Conservation (phyloP, 2,797 vertebrate genomes). For the Smutsia temminckii region DNA sequence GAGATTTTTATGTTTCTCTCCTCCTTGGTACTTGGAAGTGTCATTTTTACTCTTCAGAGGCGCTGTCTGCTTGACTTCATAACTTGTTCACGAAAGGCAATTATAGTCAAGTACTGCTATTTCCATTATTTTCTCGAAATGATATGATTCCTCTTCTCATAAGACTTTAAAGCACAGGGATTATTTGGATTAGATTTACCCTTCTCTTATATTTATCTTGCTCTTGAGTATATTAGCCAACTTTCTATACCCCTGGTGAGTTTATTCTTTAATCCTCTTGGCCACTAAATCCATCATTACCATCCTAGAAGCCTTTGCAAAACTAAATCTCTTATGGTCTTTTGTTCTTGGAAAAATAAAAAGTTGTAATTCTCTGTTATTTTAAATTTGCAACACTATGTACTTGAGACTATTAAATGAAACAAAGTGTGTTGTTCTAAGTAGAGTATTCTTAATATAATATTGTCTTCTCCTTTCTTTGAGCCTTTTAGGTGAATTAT, state of each 20-base stretch:
- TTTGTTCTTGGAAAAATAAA: background rate
- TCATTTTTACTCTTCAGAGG: conserved; percentile 23
- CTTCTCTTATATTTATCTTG: conserved; percentile 55
- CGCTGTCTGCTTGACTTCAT: conserved; percentile 35
- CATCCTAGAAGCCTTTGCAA: conserved; percentile 33
- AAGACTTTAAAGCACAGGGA: conserved; percentile 54
- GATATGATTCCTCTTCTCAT: conserved; percentile 51
- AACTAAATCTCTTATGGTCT: background rate
- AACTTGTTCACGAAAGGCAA: conserved; percentile 43
- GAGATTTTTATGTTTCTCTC: background rate
- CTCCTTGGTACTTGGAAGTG: background rate
- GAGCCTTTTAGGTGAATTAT: background rate
- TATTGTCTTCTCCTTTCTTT: background rate
- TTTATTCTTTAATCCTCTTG: conserved; percentile 53
- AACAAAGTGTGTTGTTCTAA: background rate
- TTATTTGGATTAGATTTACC: conserved; percentile 70
- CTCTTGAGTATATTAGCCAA: conserved; percentile 64
- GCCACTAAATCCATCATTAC: conserved; percentile 53
- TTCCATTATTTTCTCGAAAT: conserved; percentile 64
- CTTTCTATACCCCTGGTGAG: conserved; percentile 43
- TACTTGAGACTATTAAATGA: conserved; percentile 13
- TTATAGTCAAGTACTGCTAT: conserved; percentile 39
- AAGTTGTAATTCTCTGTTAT: conserved; percentile 19
- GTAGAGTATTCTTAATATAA: background rate
- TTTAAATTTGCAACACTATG: background rate